Percentiles rank a stretch among this genome's conserved stretches.
These are phyloP conservation scores for Mormyrus hasselquistii DNA, from an alignment of 2,797 vertebrate genomes.

Conservation along the genomic window DNA sequence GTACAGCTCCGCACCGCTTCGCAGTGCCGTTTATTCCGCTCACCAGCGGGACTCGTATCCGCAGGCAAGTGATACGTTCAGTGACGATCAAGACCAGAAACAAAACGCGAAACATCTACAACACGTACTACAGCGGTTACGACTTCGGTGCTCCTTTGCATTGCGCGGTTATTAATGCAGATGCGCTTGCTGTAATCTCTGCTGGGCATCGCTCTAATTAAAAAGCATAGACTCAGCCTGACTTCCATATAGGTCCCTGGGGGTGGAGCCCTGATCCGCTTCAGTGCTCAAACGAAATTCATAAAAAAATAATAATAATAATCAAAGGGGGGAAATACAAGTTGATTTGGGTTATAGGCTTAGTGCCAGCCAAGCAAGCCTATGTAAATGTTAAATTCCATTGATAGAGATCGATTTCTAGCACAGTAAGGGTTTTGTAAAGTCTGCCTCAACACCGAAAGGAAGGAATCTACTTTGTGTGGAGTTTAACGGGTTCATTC, in stretches of 20 bases:
- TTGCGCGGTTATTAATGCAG: not conserved
- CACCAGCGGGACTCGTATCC: not conserved
- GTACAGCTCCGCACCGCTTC: not conserved
- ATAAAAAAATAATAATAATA: not conserved
- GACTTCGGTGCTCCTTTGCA: not conserved
- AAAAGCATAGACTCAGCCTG: not conserved
- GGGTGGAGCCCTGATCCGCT: not conserved
- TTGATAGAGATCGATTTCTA: not conserved
- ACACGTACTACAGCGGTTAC: not conserved
- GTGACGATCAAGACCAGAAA: not conserved
- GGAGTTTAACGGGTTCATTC: not conserved
- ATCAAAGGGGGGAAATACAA: not conserved
- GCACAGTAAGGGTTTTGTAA: not conserved
- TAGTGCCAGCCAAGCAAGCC: not conserved
- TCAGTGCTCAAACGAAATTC: not conserved
- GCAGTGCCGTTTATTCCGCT: not conserved
- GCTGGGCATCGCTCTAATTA: not conserved
- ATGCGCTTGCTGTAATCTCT: not conserved
- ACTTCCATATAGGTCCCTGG: not conserved
- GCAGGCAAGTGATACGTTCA: not conserved
- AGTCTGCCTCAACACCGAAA: not conserved
- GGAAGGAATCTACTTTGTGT: not conserved
- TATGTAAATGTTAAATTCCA: not conserved
- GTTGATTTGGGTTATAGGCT: not conserved
- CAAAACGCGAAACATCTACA: not conserved